Evolutionary conservation across 2,888 invertebrate species (phyloP), one percentile per base, ranked within the genome.

Genomic region (Polyommatus icarus): DNA sequence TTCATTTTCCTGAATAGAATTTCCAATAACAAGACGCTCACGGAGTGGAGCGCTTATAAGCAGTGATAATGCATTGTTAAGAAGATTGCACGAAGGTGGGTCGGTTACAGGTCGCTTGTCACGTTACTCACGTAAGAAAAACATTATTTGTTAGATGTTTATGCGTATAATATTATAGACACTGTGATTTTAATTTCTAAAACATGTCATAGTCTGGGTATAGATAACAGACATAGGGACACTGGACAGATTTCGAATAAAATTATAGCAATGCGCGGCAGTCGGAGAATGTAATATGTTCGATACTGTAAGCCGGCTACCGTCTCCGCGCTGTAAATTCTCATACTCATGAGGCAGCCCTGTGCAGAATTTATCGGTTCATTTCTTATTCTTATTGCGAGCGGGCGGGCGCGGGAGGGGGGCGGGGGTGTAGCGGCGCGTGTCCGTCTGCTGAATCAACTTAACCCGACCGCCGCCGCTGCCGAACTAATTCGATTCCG

Each of bases 401-500:
- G 84, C 86, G 83, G 83, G 50, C 50, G 50, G 50, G 50, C 18
- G 18, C 12, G 50, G 50, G 50, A 15, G 82, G 82, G 82, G 80
- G 80, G 80, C 81, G 84, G 82, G 81, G 82, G 79, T 82, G 79
- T 82, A 81, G 82, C 82, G 86, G 88, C 88, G 87, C 89, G 88
- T 88, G 87, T 86, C 86, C 84, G 85, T 85, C 86, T 87, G 92
- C 92, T 92, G 93, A 93, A 88, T 93, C 92, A 89, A 90, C 91
- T 88, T 85, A 87, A 87, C 89, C 87, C 89, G 85, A 84, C 80
- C 79, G 88, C 85, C 88, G 83, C 91, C 91, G 89, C 92, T 91
- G 90, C 91, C 88, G 89, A 92, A 91, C 90, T 91, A 92, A 93
- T 93, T 93, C 89, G 90, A 92, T 92, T 91, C 88, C 91, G 87